A percentile compares a stretch with the other conserved stretches of the same genome.
Evolutionary conservation across 92 coral and sea anemone genomes (phyloP).

Genomic region (Umimayanthus kanabou): DNA sequence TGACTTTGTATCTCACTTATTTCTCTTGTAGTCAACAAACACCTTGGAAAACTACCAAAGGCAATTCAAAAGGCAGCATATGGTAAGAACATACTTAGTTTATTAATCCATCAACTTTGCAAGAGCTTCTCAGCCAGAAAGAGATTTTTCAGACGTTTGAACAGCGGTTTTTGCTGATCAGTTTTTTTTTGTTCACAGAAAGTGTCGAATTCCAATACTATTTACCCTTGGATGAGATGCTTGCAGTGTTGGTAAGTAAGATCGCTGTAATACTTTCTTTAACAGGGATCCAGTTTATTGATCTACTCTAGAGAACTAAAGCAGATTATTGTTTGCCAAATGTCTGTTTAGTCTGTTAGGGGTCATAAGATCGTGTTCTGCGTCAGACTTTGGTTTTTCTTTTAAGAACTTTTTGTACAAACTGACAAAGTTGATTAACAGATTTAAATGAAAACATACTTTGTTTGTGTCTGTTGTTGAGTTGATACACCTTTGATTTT

Average conservation of each 20-base stretch:
- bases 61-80: slow-evolving; percentile 15
- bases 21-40: slow-evolving; percentile 3
- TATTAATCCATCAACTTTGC: neutral
- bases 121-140: neutral
- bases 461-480: no score
- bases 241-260: slow-evolving; percentile 24
- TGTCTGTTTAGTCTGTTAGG: no score
- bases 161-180: neutral
- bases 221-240: slow-evolving; percentile 14
- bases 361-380: no score
- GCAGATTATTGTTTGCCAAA: no score
- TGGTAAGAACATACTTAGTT: neutral
- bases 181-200: neutral
- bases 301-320: no score
- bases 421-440: no score
- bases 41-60: slow-evolving; percentile 25
- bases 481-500: no score
- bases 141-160: neutral
- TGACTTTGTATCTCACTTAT: neutral
- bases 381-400: no score
- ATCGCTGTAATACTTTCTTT: neutral
- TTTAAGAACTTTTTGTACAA: no score
- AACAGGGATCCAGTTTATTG: neutral
- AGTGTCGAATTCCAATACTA: slow-evolving; percentile 39
- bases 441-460: no score